A percentile compares a stretch with the other conserved stretches of the same genome.
Evolutionary conservation across 2,888 invertebrate species (phyloP).

Genomic region (Tenthredo amoena): DNA sequence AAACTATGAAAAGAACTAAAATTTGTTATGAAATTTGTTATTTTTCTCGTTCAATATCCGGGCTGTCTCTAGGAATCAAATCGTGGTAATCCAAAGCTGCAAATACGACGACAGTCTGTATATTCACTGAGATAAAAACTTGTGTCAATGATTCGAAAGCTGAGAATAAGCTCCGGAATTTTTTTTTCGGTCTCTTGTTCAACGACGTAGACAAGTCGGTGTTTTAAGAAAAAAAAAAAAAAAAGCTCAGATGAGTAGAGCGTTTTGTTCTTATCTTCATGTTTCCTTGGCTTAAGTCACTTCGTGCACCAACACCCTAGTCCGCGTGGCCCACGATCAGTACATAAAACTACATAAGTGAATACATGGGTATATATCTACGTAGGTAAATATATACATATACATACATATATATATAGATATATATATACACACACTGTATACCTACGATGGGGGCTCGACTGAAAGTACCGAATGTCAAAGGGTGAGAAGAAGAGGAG

Average conservation of each 20-base stretch:
- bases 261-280: conserved; percentile 2
- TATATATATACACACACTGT: not conserved
- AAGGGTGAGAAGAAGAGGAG: conserved; percentile 45
- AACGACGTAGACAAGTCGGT: not conserved
- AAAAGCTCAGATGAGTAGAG: not conserved
- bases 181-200: not conserved
- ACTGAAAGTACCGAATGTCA: conserved; percentile 38
- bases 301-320: not conserved
- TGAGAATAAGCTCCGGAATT: not conserved
- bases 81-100: not conserved
- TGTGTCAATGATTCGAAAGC: not conserved
- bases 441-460: conserved; percentile 11
- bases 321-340: not conserved
- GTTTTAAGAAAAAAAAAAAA: no score
- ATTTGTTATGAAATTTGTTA: not conserved
- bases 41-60: not conserved
- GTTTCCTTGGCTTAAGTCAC: conserved; percentile 5
- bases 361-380: not conserved
- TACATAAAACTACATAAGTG: not conserved
- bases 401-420: not conserved
- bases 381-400: not conserved
- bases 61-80: not conserved
- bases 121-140: not conserved
- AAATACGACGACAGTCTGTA: not conserved
- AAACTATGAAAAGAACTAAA: no score